Percentiles rank a stretch among this genome's conserved stretches.
Conservation (phyloP, 2,888 invertebrate genomes). For the Tridacna gigas region DNA sequence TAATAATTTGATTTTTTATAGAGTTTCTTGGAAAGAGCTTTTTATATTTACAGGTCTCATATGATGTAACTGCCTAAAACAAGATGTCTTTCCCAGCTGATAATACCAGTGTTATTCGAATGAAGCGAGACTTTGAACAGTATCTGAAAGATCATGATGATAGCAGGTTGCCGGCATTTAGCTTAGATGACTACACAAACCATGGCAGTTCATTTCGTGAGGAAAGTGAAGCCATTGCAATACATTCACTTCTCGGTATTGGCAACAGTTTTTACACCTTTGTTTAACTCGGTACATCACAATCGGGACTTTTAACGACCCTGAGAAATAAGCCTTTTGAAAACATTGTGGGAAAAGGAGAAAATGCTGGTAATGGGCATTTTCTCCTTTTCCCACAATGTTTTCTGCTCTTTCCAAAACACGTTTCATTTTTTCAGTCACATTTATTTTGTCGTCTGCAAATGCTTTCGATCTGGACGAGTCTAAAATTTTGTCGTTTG, state of each 20-base stretch:
- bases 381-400: background rate
- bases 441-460: background rate
- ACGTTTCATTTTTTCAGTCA: background rate
- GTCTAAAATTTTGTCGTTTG: no score
- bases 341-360: constrained; percentile 8
- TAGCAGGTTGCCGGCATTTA: constrained; percentile 46
- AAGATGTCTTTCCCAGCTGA: constrained; percentile 64
- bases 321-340: background rate
- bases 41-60: background rate
- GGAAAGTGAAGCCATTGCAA: constrained; percentile 53
- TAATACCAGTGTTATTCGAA: constrained; percentile 73
- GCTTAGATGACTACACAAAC: constrained; percentile 47
- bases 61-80: background rate
- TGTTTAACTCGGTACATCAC: no score
- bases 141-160: constrained; percentile 67
- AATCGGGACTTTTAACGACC: background rate
- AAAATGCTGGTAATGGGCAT: background rate
- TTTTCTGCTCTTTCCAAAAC: background rate
- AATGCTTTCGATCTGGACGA: constrained; percentile 17
- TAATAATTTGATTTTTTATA: no score
- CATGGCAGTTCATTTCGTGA: constrained; percentile 28
- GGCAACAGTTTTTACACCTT: background rate
- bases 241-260: constrained; percentile 65
- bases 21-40: background rate
- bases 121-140: constrained; percentile 78